Percentiles rank a stretch among this genome's conserved stretches.
Evolutionary conservation across 2,888 invertebrate species (phyloP).

Genomic region (Thyatira batis): DNA sequence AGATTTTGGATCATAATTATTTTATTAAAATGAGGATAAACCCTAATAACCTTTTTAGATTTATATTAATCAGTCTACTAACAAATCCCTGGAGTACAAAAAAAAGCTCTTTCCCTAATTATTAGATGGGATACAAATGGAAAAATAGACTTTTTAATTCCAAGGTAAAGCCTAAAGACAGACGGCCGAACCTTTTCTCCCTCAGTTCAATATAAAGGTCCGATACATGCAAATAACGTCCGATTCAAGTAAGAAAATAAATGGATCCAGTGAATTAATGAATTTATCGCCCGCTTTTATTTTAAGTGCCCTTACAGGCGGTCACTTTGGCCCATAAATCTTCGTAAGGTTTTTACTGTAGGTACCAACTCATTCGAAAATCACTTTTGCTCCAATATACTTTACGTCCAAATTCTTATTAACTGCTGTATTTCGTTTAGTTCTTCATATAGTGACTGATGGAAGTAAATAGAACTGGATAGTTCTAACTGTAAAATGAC

Average conservation of each 20-base stretch:
- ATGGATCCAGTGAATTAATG: conserved; percentile 53
- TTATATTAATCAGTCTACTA: background rate
- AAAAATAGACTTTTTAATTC: background rate
- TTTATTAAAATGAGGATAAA: too few species aligned
- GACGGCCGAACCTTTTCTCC: background rate
- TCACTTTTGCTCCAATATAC: background rate
- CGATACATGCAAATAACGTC: conserved; percentile 39
- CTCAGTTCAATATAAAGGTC: conserved; percentile 11
- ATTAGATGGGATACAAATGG: background rate
- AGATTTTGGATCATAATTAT: too few species aligned
- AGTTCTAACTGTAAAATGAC: too few species aligned
- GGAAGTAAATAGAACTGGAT: too few species aligned
- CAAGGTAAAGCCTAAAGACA: background rate
- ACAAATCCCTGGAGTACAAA: background rate
- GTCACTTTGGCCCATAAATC: conserved; percentile 43
- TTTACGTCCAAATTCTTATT: background rate
- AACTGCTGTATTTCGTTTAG: too few species aligned
- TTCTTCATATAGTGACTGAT: too few species aligned
- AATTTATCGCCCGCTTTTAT: conserved; percentile 55
- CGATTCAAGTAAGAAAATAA: conserved; percentile 42
- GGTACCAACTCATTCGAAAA: conserved; percentile 5
- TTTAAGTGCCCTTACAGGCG: conserved; percentile 41
- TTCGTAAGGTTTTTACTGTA: conserved; percentile 17
- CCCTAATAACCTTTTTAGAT: too few species aligned
- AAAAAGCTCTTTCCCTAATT: background rate